Conservation (phyloP, 2,888 invertebrate genomes). For the Sipha maydis region DNA sequence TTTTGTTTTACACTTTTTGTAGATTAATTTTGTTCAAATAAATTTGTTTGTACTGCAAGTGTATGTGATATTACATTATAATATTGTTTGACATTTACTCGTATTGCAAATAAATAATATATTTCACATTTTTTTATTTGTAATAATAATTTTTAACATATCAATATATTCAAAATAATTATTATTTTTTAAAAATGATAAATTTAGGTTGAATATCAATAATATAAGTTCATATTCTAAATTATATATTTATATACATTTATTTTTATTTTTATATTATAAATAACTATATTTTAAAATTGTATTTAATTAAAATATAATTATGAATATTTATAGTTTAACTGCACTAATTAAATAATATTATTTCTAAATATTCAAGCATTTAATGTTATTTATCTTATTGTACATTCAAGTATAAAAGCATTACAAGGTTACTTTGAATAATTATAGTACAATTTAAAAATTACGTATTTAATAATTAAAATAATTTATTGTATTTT, state of each 20-base stretch:
- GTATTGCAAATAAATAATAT: background rate
- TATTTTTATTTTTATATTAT: background rate
- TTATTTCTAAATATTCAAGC: background rate
- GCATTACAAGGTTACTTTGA: too few species aligned
- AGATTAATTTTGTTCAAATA: constrained; percentile 17
- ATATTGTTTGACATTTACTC: background rate
- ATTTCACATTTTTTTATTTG: too few species aligned
- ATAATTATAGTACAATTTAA: too few species aligned
- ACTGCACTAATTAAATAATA: background rate
- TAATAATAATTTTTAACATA: too few species aligned
- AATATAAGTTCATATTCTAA: too few species aligned
- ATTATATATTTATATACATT: too few species aligned
- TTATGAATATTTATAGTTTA: background rate
- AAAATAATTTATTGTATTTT: too few species aligned
- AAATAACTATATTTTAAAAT: background rate
- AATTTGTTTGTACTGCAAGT: background rate
- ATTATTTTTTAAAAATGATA: too few species aligned
- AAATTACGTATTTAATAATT: too few species aligned
- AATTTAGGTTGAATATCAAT: too few species aligned
- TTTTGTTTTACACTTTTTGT: constrained; percentile 24
- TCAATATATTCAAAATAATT: too few species aligned
- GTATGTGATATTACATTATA: background rate
- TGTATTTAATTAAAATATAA: background rate
- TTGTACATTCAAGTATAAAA: background rate
- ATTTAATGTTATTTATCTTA: background rate